Conservation (phyloP, 1,140 invertebrate genomes). For the Idris sp. region DNA sequence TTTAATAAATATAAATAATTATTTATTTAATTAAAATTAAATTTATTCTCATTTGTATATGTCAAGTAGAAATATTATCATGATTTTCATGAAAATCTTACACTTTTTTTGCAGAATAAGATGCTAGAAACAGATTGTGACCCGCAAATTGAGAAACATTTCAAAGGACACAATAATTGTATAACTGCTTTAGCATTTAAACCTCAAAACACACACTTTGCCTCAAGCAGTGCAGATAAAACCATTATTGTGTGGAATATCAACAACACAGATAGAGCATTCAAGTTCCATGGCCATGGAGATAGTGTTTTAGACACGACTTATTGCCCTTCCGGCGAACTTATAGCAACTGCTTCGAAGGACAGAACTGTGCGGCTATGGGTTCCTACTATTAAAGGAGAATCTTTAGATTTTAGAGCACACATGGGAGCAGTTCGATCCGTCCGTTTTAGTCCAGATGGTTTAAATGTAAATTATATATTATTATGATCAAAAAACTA, state of each 20-base stretch:
- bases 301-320: constrained; percentile 83
- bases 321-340: constrained; percentile 88
- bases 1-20: too few species aligned
- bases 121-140: constrained; percentile 71
- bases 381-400: constrained; percentile 89
- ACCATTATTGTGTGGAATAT: constrained; percentile 91
- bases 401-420: constrained; percentile 86
- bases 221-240: constrained; percentile 87
- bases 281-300: constrained; percentile 83
- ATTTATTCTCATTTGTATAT: too few species aligned
- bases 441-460: constrained; percentile 89
- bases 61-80: too few species aligned
- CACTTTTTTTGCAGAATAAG: constrained; percentile 28
- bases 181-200: constrained; percentile 88
- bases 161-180: constrained; percentile 86
- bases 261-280: constrained; percentile 80
- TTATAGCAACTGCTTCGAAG: constrained; percentile 89
- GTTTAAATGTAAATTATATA: constrained; percentile 78
- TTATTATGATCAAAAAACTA: too few species aligned
- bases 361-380: constrained; percentile 91
- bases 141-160: constrained; percentile 86
- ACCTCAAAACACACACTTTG: constrained; percentile 86
- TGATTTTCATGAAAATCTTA: too few species aligned
- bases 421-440: constrained; percentile 88
- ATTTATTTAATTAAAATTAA: too few species aligned